Base-by-base conservation (phyloP, 2,113 vertebrate genomes). In the Callopanchax toddi region DNA sequence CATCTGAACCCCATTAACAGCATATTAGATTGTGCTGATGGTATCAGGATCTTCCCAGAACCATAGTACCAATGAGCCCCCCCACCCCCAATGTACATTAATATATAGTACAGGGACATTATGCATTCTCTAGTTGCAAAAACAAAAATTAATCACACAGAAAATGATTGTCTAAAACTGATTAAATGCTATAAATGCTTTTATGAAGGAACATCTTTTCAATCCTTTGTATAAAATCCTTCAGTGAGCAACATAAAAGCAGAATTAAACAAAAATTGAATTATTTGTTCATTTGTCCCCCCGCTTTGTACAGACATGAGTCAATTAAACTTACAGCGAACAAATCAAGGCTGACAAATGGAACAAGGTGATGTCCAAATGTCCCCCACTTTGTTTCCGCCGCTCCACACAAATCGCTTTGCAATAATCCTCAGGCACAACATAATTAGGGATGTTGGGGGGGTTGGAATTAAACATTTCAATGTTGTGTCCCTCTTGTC, bases 361-460 rank as follows among this genome's bases (percentile, higher is more conserved):
- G 79, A 85, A 87, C 81, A 79, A 78, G 81, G 71, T 76, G 74
- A 65, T 58, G 71, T 67, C 68, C 54, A 25, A 20, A 22, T 51
- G 60, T 77, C 72, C 74, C n/a, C 34, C 56, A 29, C 59, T 17
- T 67, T 71, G 69, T 76, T 81, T 59, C 56, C 59, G 45, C 51
- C 6, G 54, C 48, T 65, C 34, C 2, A 10, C 80, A 82, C 80
- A 85, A 86, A 90, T 86, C 60, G 60, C 82, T 79, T 59, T 69
- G 72, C 78, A 86, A 83, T 84, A 85, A 87, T 82, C 84, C 74
- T 61, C 29, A 1, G 81, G 84, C 79, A 63, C 66, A 81, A 87
- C 89, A 87, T 85, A 89, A 90, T 89, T 91, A 89, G 63, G 71
- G 60, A 82, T 77, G 56, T 84, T 82, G 84, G 71, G 85, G 82